Evolutionary conservation across 2,797 vertebrate species (phyloP), one percentile per base, ranked within the genome.

Genomic region (Tapirus indicus): DNA sequence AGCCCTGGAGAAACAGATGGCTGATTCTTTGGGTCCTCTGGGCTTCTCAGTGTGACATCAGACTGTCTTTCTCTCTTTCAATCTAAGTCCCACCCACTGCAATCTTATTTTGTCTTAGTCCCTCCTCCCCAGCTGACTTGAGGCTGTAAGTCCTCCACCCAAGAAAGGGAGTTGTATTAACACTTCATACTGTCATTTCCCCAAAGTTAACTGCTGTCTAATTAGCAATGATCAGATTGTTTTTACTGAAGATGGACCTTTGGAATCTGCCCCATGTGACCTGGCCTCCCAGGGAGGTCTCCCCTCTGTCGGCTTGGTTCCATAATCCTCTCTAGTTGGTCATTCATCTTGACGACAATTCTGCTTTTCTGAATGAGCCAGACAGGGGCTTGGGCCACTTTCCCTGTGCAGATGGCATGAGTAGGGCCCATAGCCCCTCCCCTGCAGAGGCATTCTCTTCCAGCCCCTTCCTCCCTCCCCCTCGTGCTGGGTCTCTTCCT

Each of bases 401-500:
- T 58, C 52, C 20, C 44, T 14, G 16, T 64, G 64, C 20, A 0
- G 17, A 4, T 5, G 54, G n/a, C 20, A 4, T 4, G 20, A 18
- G 52, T 2, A 32, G 71, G 13, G 13, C 29, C 7, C 0, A 0
- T 4, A 5, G 35, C 14, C 52, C 62, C 27, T 20, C 17, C 29
- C 18, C 16, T 12, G 68, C 6, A n/a, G 62, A 78, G 49, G 7
- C 0, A 0, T 18, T 60, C 29, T 44, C 62, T 68, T 52, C 6
- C 47, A 29, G 11, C 8, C 56, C 56, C 41, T 4, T 74, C 52
- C 10, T 29, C 58, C 35, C 44, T 14, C 1, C 12, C 5, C 9
- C 6, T 17, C 0, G 5, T 16, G 29, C 8, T 2, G 23, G 7
- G 21, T 27, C 13, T 56, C 38, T 21, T 68, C 12, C 87, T 17